These are phyloP conservation scores for Lagopus muta DNA, from an alignment of 2,113 vertebrate species.

Conservation along the genomic window DNA sequence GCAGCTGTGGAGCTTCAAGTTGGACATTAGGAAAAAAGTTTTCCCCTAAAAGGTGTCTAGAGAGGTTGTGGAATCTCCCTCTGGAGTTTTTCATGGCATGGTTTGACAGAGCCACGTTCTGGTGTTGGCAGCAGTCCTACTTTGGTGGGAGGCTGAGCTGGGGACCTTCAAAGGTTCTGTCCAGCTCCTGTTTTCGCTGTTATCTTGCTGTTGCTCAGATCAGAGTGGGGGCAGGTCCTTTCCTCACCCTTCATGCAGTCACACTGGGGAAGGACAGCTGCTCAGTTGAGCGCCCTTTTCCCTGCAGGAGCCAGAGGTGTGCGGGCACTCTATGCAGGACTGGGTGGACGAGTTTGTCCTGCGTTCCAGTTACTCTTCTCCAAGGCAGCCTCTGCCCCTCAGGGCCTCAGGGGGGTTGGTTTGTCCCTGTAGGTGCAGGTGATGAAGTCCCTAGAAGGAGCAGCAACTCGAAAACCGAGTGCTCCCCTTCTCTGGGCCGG, in stretches of 20 bases:
- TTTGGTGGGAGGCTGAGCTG: not conserved
- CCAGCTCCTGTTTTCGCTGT: fast-evolving
- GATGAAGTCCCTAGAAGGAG: not conserved
- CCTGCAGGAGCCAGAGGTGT: not conserved
- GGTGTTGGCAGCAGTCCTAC: not conserved
- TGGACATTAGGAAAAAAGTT: not conserved
- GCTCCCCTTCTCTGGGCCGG: not conserved
- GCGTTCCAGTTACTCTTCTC: not conserved
- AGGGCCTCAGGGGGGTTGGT: not conserved
- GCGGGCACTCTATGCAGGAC: not conserved
- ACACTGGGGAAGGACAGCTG: fast-evolving
- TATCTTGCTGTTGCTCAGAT: not conserved
- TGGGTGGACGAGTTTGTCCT: not conserved
- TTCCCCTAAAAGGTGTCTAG: not conserved
- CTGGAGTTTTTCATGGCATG: not conserved
- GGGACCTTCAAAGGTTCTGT: not conserved
- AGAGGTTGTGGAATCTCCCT: not conserved
- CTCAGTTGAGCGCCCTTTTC: not conserved
- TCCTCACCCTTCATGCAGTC: fast-evolving
- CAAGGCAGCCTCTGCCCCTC: not conserved
- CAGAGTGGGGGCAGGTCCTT: not conserved
- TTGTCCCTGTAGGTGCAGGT: not conserved
- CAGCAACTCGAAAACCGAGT: not conserved
- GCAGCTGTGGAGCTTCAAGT: not conserved
- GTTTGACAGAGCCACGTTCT: not conserved